A percentile compares a stretch with the other conserved stretches of the same genome.
phyloP scores from a whole-genome alignment of 2,888 invertebrate genomes.

The Xylota sylvarum region DNA sequence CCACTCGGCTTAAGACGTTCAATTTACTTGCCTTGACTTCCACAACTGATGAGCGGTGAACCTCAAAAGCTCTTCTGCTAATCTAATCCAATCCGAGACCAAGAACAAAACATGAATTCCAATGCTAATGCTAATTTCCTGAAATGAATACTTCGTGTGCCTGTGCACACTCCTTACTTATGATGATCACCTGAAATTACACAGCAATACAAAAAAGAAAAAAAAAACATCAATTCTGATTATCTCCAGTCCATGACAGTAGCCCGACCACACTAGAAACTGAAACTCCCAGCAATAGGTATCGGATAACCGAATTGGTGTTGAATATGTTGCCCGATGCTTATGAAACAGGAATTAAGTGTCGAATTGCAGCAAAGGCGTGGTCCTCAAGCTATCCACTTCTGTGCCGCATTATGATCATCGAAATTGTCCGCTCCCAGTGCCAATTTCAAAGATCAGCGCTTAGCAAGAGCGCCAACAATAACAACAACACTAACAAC shows the following conservation, averaged over 20 bases:
- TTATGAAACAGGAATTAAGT: slow-evolving; percentile 75
- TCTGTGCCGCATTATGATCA: slow-evolving; percentile 73
- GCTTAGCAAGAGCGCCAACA: slow-evolving; percentile 74
- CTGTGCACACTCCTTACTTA: slow-evolving; percentile 1
- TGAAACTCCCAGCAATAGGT: slow-evolving; percentile 41
- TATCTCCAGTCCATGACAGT: slow-evolving; percentile 60
- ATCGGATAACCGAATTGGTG: slow-evolving; percentile 75
- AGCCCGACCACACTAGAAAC: slow-evolving; percentile 55
- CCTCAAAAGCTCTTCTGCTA: not conserved
- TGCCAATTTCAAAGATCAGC: slow-evolving; percentile 77
- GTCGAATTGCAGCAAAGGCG: slow-evolving; percentile 70
- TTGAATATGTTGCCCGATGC: slow-evolving; percentile 71
- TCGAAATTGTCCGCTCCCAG: slow-evolving; percentile 75
- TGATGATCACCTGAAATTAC: slow-evolving; percentile 18
- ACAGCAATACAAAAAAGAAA: too few relatives aligned
- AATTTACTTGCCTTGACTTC: too few relatives aligned
- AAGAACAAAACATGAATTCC: not conserved
- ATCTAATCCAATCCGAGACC: not conserved
- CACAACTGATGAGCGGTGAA: too few relatives aligned
- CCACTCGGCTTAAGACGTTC: too few relatives aligned
- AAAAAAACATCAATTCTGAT: slow-evolving; percentile 35
- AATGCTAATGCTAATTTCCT: slow-evolving; percentile 22
- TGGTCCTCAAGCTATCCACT: slow-evolving; percentile 66
- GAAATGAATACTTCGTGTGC: slow-evolving; percentile 9
- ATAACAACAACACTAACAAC: slow-evolving; percentile 11